Base-by-base conservation (phyloP, 2,888 invertebrate genomes). In the Bombyx huttoni region DNA sequence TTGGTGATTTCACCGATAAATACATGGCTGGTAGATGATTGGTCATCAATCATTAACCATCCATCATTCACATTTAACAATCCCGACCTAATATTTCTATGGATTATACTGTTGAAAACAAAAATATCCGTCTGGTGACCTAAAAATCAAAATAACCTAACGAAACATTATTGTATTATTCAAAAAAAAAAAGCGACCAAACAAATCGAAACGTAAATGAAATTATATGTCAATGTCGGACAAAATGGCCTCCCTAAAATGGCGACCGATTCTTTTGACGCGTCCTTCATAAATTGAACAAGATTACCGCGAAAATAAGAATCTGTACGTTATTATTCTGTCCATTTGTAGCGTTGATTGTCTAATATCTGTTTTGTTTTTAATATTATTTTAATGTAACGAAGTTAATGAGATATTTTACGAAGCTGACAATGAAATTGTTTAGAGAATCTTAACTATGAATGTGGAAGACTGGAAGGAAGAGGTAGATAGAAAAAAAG, bases 161-260 rank as follows among this genome's bases (percentile, higher is more conserved):
- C 65, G 54, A 10, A 8, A 40, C 12, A 10, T 40, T 40, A 8
- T 8, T 40, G 0, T 10, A 40, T 10, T 12, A 40, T 40, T 40
- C 12, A 6, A 10, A 40, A 10, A 8, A 40, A 40, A 40, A 40
- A 40, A 10, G 12, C 40, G 40, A 0, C 47, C 49, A 57, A 54
- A 68, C 60, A 67, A 64, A 70, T 56, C 55, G 60, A 59, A 60
- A 73, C 73, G 71, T 73, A 78, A 78, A 79, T 77, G 78, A 78
- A 79, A 79, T 79, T 79, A 78, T 80, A 76, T 78, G 73, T 80
- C 80, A 80, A 80, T 68, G 80, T 79, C 79, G 57, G 53, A 65
- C 61, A 61, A 75, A 78, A 76, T 74, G 71, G 72, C 55, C 54
- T 60, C 55, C 64, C 24, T 60, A 59, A 69, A 67, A 68, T 67